Conservation (phyloP, 2,888 invertebrate species). For the Zeuzera pyrina region DNA sequence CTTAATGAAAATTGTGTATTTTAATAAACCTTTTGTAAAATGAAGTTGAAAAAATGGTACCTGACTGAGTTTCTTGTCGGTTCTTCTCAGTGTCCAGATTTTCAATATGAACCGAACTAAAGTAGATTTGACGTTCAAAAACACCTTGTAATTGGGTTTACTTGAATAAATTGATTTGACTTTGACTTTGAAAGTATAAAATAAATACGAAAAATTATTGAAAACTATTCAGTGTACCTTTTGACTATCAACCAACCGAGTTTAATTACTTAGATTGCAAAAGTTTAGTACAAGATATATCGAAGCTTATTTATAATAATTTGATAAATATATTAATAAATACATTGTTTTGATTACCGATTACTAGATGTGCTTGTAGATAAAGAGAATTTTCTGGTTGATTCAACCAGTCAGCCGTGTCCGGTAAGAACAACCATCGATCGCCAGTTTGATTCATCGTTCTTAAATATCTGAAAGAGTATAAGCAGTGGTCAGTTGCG, state of each 20-base stretch:
- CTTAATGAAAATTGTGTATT: no score
- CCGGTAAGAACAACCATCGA: slow-evolving; percentile 85
- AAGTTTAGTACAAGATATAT: neutral
- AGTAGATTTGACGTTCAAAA: no score
- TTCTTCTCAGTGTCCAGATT: no score
- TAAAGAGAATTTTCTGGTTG: slow-evolving; percentile 67
- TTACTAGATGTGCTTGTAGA: slow-evolving; percentile 47
- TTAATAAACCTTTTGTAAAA: no score
- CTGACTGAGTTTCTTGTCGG: no score
- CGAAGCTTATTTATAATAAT: neutral
- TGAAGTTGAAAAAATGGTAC: no score
- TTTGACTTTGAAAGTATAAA: no score
- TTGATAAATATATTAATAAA: neutral
- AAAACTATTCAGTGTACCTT: neutral
- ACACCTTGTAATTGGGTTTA: no score
- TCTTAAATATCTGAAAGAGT: slow-evolving; percentile 73
- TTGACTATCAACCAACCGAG: neutral
- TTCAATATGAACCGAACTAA: no score
- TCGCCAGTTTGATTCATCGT: slow-evolving; percentile 91
- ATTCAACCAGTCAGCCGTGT: slow-evolving; percentile 81
- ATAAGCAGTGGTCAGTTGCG: no score
- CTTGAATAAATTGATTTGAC: no score
- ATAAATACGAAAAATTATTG: slow-evolving; percentile 1
- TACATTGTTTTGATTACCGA: slow-evolving; percentile 22
- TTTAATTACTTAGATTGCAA: slow-evolving; percentile 21